Conservation (phyloP, 2,113 vertebrate genomes). For the Nestor notabilis region DNA sequence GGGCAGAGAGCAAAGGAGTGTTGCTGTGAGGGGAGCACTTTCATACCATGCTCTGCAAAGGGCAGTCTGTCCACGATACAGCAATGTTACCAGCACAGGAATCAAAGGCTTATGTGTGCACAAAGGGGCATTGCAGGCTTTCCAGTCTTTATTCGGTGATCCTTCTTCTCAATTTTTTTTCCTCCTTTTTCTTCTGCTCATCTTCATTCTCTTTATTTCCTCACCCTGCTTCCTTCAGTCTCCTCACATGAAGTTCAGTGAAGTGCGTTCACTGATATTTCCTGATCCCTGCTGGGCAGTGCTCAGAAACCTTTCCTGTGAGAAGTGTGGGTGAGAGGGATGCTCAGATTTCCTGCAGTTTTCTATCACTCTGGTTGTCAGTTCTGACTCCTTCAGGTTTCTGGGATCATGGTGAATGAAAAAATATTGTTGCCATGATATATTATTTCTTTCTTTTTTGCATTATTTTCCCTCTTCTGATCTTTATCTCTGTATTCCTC, state of each 20-base stretch:
- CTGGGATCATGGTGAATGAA: neutral
- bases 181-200: neutral
- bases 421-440: neutral
- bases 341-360: neutral
- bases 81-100: neutral
- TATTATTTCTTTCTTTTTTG: neutral
- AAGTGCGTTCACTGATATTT: neutral
- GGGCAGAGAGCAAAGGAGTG: neutral
- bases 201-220: neutral
- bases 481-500: neutral
- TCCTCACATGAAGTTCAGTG: neutral
- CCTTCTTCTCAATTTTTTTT: neutral
- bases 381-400: neutral
- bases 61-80: neutral
- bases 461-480: neutral
- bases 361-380: neutral
- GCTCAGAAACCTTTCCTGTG: neutral
- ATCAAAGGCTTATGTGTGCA: neutral
- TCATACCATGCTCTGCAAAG: neutral
- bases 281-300: neutral
- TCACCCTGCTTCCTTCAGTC: neutral
- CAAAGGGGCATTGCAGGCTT: neutral
- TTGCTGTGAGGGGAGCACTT: neutral
- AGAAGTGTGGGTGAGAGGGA: neutral
- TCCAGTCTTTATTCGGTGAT: neutral